Evolutionary conservation across 1,140 invertebrate species (phyloP).

Genomic region (Atopsyche davidsoni): DNA sequence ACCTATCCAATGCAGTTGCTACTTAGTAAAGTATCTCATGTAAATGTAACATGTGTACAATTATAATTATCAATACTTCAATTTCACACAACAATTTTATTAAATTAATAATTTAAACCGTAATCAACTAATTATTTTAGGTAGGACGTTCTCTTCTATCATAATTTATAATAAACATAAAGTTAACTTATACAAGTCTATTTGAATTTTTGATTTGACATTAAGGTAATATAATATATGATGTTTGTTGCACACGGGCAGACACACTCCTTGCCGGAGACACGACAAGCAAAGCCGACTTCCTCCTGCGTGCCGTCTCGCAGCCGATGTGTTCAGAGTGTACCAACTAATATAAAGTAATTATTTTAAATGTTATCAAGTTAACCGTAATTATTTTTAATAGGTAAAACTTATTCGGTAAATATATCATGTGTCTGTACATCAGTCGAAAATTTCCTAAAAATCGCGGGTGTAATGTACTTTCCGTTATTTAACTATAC

Average conservation of each 20-base stretch:
- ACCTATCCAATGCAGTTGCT: constrained; percentile 41
- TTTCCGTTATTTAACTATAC: constrained; percentile 47
- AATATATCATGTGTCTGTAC: constrained; percentile 45
- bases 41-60: constrained; percentile 31
- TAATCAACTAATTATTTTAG: constrained; percentile 54
- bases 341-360: constrained; percentile 40
- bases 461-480: constrained; percentile 47
- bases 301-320: constrained; percentile 11
- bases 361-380: constrained; percentile 31
- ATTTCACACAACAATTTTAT: constrained; percentile 32
- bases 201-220: constrained; percentile 29
- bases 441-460: constrained; percentile 51
- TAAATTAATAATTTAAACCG: constrained; percentile 52
- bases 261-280: constrained; percentile 18
- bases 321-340: constrained; percentile 33
- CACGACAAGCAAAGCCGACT: constrained; percentile 16
- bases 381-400: constrained; percentile 43
- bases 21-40: constrained; percentile 25
- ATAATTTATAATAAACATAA: constrained; percentile 52
- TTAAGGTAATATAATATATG: constrained; percentile 13
- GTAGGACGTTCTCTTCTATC: constrained; percentile 49
- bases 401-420: constrained; percentile 49
- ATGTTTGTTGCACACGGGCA: constrained; percentile 23
- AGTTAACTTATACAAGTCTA: constrained; percentile 39
- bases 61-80: constrained; percentile 37